Evolutionary conservation across 1,140 invertebrate genomes (phyloP), one percentile per base, ranked within the genome.

Genomic region (Cotesia glomerata): DNA sequence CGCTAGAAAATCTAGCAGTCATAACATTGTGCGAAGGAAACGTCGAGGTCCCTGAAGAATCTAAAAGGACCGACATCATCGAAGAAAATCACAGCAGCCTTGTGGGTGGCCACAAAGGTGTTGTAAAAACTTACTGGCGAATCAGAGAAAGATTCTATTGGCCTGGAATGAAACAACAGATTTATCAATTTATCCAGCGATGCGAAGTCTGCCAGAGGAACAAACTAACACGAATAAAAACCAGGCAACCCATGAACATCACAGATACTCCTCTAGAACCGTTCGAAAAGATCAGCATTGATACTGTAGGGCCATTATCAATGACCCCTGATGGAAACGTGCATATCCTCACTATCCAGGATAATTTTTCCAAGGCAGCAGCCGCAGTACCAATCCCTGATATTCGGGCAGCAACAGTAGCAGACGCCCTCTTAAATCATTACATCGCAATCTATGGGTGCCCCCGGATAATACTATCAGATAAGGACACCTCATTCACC

Each of bases 351-450:
- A 79, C 79, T 13, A 66, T 78, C 4, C 77, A 81, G 73, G 78
- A 81, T 70, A 76, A 81, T 71, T 66, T 84, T 49, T 76, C 77
- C 1, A 84, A 82, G 72, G 79, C 74, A 73, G 74, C 69, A 7
- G 26, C 56, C 4, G 76, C 78, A 4, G 35, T 67, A 7, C 36
- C 76, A 13, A 0, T 82, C 9, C 74, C 69, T 13, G 73, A 78
- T 74, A 69, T 78, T 49, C 68, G 74, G 54, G 71, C 79, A 35
- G 61, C 63, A 52, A 77, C 77, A 51, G 71, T 81, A 34, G 76
- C 80, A 3, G 35, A 76, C 26, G 71, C 63, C 1, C 73, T 83
- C 8, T 71, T 56, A 2, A 64, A 18, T 18, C 2, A 18, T 18
- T 18, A 18, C 18, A 18, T 18, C 18, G 18, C 18, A 18, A 18